A percentile compares a stretch with the other conserved stretches of the same genome.
These are phyloP conservation scores for Synergus itoensis DNA, from an alignment of 2,888 invertebrate genomes.

Conservation along the genomic window DNA sequence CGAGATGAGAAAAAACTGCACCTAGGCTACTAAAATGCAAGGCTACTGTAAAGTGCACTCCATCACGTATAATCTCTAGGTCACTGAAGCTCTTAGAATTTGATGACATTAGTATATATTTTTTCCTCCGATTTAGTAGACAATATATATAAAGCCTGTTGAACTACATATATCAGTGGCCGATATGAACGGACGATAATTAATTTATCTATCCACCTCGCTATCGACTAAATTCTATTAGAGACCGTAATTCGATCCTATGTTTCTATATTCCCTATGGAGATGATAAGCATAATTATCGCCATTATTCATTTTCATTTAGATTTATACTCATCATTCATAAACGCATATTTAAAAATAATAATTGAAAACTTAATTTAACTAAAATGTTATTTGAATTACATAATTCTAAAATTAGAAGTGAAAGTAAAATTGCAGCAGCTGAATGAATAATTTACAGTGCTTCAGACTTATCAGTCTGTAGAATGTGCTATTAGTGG, in stretches of 20 bases:
- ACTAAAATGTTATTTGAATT: neutral
- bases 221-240: neutral
- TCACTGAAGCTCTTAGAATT: conserved; percentile 28
- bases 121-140: neutral
- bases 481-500: conserved; percentile 17
- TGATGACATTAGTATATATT: conserved; percentile 22
- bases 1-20: no score
- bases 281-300: neutral
- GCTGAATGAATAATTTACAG: conserved; percentile 23
- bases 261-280: no score
- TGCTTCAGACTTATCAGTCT: conserved; percentile 21
- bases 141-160: no score
- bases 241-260: no score
- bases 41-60: neutral
- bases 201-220: neutral
- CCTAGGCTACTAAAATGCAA: neutral
- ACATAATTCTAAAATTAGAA: conserved; percentile 31
- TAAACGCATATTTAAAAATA: no score
- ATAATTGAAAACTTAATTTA: neutral
- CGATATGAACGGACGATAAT: neutral
- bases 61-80: neutral
- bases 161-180: neutral
- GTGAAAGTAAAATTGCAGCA: conserved; percentile 11
- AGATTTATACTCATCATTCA: neutral
- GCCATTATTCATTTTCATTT: neutral